Percentiles rank a stretch among this genome's conserved stretches.
Conservation (phyloP, 37 sponge, comb jelly and placozoan species). For the Haliclona indistincta region DNA sequence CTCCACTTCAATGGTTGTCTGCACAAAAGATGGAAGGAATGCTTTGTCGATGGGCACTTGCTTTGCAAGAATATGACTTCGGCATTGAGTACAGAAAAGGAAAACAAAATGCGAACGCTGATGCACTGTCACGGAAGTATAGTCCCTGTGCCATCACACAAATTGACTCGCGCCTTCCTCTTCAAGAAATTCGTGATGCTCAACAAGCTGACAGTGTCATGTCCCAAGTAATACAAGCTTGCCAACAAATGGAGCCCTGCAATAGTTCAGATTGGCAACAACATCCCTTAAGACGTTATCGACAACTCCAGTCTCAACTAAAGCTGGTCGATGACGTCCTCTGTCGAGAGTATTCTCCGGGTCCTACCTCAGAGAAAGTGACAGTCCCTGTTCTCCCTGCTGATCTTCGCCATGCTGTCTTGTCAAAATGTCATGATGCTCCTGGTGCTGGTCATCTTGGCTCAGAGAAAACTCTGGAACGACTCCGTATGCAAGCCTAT, state of each 20-base stretch:
- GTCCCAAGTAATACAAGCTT: neutral
- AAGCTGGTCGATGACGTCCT: conserved; percentile 32
- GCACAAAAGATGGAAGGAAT: conserved; percentile 59
- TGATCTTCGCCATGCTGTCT: neutral
- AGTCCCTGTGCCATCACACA: neutral
- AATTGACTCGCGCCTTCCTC: neutral
- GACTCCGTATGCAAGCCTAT: conserved; percentile 32
- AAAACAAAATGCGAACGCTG: conserved; percentile 41
- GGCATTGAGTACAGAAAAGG: conserved; percentile 38
- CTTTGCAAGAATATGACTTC: conserved; percentile 46
- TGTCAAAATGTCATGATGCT: conserved; percentile 18
- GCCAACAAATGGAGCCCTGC: neutral
- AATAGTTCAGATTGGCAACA: conserved; percentile 18
- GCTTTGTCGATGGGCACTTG: conserved; percentile 53
- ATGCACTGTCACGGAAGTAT: conserved; percentile 40
- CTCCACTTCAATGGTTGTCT: conserved; percentile 51
- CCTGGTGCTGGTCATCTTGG: conserved; percentile 59
- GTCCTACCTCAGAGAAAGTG: conserved; percentile 2
- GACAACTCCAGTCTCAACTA: conserved; percentile 51
- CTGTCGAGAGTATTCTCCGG: conserved; percentile 35
- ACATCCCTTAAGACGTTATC: conserved; percentile 35
- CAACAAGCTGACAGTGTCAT: neutral
- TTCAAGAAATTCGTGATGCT: neutral
- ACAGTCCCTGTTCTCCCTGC: conserved; percentile 27
- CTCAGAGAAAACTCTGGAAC: conserved; percentile 41